Conservation (phyloP, 1,140 invertebrate species). For the Leguminivora glycinivorella region DNA sequence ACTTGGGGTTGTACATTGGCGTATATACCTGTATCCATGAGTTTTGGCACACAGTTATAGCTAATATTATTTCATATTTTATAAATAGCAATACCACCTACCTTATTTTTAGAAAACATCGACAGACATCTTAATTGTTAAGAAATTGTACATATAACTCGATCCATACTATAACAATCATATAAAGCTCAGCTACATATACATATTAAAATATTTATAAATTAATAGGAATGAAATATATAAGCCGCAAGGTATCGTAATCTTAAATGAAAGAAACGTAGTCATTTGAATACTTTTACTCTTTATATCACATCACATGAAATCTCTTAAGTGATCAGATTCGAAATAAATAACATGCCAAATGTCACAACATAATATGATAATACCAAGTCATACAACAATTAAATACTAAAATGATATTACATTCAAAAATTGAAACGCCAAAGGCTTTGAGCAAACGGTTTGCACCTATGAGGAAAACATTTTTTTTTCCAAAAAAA, state of each 20-base stretch:
- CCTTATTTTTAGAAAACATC: constrained; percentile 54
- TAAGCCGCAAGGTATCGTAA: constrained; percentile 33
- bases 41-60: constrained; percentile 64
- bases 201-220: constrained; percentile 44
- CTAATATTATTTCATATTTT: constrained; percentile 48
- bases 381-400: constrained; percentile 23
- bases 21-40: constrained; percentile 62
- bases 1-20: constrained; percentile 55
- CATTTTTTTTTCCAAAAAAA: constrained; percentile 36
- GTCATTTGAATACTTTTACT: constrained; percentile 64
- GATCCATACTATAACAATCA: constrained; percentile 49
- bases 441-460: constrained; percentile 61
- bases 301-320: constrained; percentile 69
- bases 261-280: constrained; percentile 55
- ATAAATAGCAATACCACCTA: constrained; percentile 44
- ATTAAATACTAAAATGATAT: constrained; percentile 23
- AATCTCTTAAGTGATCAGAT: constrained; percentile 62
- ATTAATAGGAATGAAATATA: constrained; percentile 41
- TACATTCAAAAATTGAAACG: constrained; percentile 18
- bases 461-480: constrained; percentile 61
- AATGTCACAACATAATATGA: neutral
- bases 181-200: constrained; percentile 63
- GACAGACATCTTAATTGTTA: constrained; percentile 54
- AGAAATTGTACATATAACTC: constrained; percentile 39
- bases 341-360: constrained; percentile 36